Percentiles rank a stretch among this genome's conserved stretches.
Conservation (phyloP, 2,113 vertebrate genomes). For the Gyps fulvus region DNA sequence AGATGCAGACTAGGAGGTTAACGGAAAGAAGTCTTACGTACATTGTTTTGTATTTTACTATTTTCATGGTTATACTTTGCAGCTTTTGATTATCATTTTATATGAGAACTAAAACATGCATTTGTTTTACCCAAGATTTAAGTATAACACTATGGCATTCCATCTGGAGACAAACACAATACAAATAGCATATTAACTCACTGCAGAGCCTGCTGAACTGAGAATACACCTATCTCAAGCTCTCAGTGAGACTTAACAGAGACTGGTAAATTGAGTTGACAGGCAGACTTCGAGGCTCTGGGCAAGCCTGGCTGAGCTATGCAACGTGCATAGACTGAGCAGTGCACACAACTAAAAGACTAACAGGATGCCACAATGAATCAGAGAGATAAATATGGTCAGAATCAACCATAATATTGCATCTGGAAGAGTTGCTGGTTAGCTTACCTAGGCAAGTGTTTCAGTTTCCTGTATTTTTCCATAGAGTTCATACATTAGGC, state of each 20-base stretch:
- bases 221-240: neutral
- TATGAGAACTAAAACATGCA: neutral
- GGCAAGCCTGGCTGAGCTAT: neutral
- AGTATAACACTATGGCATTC: neutral
- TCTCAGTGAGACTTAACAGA: neutral
- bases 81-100: neutral
- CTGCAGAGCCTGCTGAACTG: neutral
- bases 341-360: neutral
- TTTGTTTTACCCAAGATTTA: neutral
- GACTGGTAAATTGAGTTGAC: neutral
- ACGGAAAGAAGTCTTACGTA: neutral
- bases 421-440: neutral
- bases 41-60: neutral
- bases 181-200: neutral
- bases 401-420: neutral
- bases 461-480: neutral
- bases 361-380: neutral
- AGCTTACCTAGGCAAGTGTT: neutral
- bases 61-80: neutral
- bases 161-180: neutral
- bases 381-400: neutral
- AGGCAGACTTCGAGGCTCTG: neutral
- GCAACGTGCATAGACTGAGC: neutral
- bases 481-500: neutral
- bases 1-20: neutral